These are phyloP conservation scores for Drepanosiphum platanoidis DNA, from an alignment of 2,888 invertebrate species.

Conservation along the genomic window DNA sequence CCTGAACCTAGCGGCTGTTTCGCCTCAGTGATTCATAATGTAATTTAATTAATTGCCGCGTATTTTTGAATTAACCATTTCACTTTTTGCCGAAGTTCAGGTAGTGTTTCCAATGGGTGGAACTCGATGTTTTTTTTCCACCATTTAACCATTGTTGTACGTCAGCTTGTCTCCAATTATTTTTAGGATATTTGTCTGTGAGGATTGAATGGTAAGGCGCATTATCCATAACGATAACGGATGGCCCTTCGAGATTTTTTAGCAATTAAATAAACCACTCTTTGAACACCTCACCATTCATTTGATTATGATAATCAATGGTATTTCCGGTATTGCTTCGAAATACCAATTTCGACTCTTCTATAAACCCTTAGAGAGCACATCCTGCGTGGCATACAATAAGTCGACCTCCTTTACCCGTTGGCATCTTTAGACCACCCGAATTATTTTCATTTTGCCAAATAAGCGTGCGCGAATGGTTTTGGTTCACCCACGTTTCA, in stretches of 20 bases:
- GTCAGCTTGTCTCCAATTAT: constrained; percentile 14
- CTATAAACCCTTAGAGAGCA: neutral
- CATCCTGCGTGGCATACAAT: constrained; percentile 1
- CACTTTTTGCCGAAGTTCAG: constrained; percentile 12
- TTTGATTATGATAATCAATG: neutral
- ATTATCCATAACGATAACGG: neutral
- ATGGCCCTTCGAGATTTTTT: neutral
- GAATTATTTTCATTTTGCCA: constrained; percentile 28
- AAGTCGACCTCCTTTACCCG: constrained; percentile 6
- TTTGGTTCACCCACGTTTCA: constrained; percentile 51
- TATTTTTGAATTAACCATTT: neutral
- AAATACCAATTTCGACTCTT: constrained; percentile 1
- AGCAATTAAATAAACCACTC: too few species aligned
- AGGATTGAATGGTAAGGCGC: neutral
- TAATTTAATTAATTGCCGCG: too few species aligned
- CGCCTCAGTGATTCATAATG: neutral
- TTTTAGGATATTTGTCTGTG: neutral
- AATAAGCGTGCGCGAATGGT: constrained; percentile 1
- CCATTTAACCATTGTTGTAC: constrained; percentile 17
- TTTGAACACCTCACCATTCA: neutral
- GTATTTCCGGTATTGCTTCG: constrained; percentile 19
- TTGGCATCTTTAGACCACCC: neutral
- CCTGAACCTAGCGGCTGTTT: neutral
- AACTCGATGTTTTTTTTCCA: constrained; percentile 26
- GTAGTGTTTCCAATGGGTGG: constrained; percentile 4